Evolutionary conservation across 2,888 invertebrate genomes (phyloP), one percentile per base, ranked within the genome.

Genomic region (Tetrapedia diversipes): DNA sequence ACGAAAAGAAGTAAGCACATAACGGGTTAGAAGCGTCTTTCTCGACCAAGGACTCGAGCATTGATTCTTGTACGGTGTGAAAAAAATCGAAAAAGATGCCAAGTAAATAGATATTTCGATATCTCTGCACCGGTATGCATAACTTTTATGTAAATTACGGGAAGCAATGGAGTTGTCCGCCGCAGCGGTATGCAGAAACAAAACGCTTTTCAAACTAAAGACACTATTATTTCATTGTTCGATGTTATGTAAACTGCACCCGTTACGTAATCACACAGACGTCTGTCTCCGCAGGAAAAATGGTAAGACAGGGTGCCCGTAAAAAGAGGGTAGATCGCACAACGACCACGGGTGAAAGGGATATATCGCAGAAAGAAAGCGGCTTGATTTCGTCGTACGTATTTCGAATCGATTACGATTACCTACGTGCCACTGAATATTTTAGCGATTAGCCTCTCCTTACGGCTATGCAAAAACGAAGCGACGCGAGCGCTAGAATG

Each of bases 401-500:
- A 51, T 49, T 37, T 59, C 75, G 39, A 60, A 75, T 75, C 75
- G 75, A 75, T 75, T 45, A 54, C 57, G 53, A 74, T 74, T n/a
- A 49, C 45, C 34, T 59, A 59, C 53, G 37, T 24, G 24, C 27
- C 43, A 10, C n/a, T 53, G 41, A 64, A 74, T 74, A 59, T 64
- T 73, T 74, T 63, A 74, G 45, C 53, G 53, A 53, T 59, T 37
- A 39, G 51, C n/a, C n/a, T 43, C 63, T 37, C n/a, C 32, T 41
- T 74, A 47, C 37, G 19, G 39, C 11, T 29, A 32, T 7, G 27
- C 41, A 49, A 49, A 72, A 29, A 43, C 34, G 22, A 41, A 29
- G n/a, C 51, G 24, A 37, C 22, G 29, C 41, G 3, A 11, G 4
- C n/a, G 51, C 27, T 56, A 16, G 4, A 51, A 53, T 34, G 32